These are phyloP conservation scores for Drosophila arizonae DNA, from an alignment of 1,140 invertebrate genomes.

Conservation along the genomic window DNA sequence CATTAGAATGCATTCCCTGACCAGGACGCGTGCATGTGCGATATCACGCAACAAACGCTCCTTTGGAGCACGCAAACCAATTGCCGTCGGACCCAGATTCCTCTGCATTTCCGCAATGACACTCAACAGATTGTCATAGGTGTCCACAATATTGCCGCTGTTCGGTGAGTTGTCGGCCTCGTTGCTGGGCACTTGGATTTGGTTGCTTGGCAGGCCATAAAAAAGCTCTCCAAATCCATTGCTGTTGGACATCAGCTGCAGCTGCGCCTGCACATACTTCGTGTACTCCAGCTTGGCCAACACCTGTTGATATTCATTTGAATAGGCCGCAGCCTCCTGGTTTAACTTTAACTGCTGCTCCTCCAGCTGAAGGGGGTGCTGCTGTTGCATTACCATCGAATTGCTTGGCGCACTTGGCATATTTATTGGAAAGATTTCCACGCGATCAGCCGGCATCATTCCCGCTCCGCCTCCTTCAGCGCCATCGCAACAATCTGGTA, in stretches of 20 bases:
- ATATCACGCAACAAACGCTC: conserved; percentile 64
- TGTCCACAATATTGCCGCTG: conserved; percentile 32
- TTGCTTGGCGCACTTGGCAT: not conserved
- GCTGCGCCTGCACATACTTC: conserved; percentile 57
- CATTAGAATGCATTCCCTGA: conserved; percentile 47
- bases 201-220: not conserved
- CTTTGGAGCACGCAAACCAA: conserved; percentile 53
- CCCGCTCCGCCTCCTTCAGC: not conserved
- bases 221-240: conserved; percentile 15
- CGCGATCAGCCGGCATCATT: conserved; percentile 14
- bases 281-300: conserved; percentile 68
- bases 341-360: conserved; percentile 26
- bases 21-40: conserved; percentile 52
- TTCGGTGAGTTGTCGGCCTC: not conserved
- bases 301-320: conserved; percentile 61
- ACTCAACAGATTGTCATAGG: conserved; percentile 41
- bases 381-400: conserved; percentile 1
- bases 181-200: not conserved
- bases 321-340: conserved; percentile 38
- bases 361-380: conserved; percentile 32
- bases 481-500: not conserved
- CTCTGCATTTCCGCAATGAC: conserved; percentile 40
- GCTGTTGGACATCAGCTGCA: conserved; percentile 46
- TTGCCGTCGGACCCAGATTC: conserved; percentile 40
- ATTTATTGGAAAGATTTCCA: conserved; percentile 50